Percentiles rank a stretch among this genome's conserved stretches.
Conservation (phyloP, 2,113 vertebrate genomes). For the Apodemus sylvaticus region DNA sequence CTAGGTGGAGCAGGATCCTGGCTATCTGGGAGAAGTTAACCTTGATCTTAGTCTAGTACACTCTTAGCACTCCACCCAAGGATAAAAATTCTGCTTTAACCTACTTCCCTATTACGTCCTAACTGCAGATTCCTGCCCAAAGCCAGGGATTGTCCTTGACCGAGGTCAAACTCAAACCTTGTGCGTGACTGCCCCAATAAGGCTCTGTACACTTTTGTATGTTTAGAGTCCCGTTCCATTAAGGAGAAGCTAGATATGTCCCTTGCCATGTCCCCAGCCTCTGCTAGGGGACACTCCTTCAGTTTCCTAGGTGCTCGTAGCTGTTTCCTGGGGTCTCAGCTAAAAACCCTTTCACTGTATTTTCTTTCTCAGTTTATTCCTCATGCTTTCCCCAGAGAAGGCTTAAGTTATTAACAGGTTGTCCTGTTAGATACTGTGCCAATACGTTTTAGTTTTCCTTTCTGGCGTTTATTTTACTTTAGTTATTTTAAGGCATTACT, state of each 20-base stretch:
- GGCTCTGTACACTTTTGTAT: background rate
- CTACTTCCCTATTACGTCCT: too few relatives aligned
- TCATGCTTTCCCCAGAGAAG: background rate
- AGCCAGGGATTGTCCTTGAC: too few relatives aligned
- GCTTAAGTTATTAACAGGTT: background rate
- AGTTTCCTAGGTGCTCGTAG: background rate
- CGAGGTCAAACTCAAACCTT: too few relatives aligned
- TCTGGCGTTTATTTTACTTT: constrained; percentile 14
- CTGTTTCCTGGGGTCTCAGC: background rate
- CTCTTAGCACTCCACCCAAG: too few relatives aligned
- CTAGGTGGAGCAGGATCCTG: too few relatives aligned
- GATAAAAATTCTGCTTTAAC: too few relatives aligned
- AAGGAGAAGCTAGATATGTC: background rate
- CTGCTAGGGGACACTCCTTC: background rate
- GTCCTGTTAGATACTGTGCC: background rate
- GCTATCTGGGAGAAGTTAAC: too few relatives aligned
- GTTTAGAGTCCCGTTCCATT: background rate
- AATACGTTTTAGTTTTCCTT: constrained; percentile 20
- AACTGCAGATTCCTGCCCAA: too few relatives aligned
- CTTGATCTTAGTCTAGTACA: too few relatives aligned
- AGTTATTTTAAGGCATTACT: constrained; percentile 20
- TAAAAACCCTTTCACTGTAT: background rate
- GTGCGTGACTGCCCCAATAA: too few relatives aligned
- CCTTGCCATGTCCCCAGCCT: background rate
- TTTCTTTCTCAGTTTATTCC: background rate